Evolutionary conservation across 2,888 invertebrate genomes (phyloP).

Genomic region (Orthonevra nobilis): DNA sequence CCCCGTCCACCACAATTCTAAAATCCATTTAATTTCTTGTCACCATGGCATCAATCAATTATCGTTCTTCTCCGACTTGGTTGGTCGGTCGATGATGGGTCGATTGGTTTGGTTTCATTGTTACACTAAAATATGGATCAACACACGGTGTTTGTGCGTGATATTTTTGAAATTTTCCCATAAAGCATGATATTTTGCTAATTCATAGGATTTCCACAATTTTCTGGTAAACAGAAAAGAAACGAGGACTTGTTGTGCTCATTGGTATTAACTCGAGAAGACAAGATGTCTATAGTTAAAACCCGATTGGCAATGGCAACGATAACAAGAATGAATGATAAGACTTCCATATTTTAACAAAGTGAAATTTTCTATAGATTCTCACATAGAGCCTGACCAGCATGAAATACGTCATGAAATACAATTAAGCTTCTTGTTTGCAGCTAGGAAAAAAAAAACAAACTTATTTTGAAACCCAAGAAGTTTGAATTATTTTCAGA

Average conservation of each 20-base stretch:
- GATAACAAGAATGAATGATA: neutral
- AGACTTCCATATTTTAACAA: conserved; percentile 5
- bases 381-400: too few relatives aligned
- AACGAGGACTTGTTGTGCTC: conserved; percentile 30
- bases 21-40: conserved; percentile 68
- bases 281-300: conserved; percentile 6
- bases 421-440: too few relatives aligned
- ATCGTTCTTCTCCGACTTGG: too few relatives aligned
- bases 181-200: conserved; percentile 78
- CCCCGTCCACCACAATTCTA: conserved; percentile 8
- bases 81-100: too few relatives aligned
- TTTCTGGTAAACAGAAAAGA: conserved; percentile 15
- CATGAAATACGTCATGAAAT: too few relatives aligned
- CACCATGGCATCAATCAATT: conserved; percentile 68
- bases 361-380: conserved; percentile 28
- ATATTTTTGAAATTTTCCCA: conserved; percentile 73
- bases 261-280: conserved; percentile 28
- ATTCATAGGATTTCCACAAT: conserved; percentile 75
- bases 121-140: conserved; percentile 44
- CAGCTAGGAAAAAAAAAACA: too few relatives aligned
- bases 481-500: conserved; percentile 27
- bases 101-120: too few relatives aligned
- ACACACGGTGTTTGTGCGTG: conserved; percentile 74
- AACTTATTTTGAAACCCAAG: conserved; percentile 8
- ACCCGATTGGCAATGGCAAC: neutral